Evolutionary conservation across 2,113 vertebrate genomes (phyloP).

Genomic region (Procavia capensis): DNA sequence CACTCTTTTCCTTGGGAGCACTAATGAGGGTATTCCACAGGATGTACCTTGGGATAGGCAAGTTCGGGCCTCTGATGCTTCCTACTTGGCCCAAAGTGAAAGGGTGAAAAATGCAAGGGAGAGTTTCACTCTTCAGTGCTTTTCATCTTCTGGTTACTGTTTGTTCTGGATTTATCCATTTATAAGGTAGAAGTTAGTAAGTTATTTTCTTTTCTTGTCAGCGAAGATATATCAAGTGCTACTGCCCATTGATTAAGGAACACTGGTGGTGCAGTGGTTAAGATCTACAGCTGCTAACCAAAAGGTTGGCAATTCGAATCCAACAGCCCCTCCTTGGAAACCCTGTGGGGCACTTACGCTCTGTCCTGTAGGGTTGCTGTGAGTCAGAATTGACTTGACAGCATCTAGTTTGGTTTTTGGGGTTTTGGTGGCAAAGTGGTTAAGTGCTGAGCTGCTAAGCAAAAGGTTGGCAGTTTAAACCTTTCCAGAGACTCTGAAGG

Average conservation of each 20-base stretch:
- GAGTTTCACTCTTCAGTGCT: background rate
- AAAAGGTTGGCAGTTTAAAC: background rate
- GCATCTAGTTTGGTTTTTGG: no score
- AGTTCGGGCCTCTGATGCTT: background rate
- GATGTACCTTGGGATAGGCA: background rate
- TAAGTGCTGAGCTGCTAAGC: background rate
- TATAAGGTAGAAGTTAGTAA: background rate
- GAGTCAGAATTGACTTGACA: no score
- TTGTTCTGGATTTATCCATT: background rate
- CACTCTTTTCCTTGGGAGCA: background rate
- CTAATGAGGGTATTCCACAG: background rate
- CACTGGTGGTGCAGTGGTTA: background rate
- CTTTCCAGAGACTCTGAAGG: background rate
- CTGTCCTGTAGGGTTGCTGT: no score
- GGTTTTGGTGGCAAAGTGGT: no score
- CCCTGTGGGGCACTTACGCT: no score
- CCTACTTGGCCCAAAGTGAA: background rate
- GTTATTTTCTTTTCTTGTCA: background rate
- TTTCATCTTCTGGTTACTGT: background rate
- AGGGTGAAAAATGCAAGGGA: background rate
- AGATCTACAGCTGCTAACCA: background rate
- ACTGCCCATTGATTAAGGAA: background rate
- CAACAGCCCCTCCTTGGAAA: background rate
- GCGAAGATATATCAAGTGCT: background rate
- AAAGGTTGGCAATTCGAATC: background rate